Conservation (phyloP, 2,888 invertebrate genomes). For the Lamproptera curius region DNA sequence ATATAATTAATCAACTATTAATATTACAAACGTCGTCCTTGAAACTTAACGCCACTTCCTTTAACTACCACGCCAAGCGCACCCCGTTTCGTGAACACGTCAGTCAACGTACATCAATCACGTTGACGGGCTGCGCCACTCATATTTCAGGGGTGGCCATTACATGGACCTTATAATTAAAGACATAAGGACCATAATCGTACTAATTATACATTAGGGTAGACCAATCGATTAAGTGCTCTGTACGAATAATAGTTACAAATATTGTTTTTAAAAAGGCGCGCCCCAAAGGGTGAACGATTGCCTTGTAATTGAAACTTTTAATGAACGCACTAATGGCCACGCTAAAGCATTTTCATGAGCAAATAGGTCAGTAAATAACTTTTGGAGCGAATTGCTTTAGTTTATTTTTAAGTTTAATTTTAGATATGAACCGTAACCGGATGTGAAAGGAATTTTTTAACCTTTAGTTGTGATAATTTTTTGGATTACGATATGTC, state of each 20-base stretch:
- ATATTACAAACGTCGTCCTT: too few relatives aligned
- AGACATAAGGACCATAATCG: conserved; percentile 39
- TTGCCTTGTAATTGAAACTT: conserved; percentile 1
- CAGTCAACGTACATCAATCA: conserved; percentile 74
- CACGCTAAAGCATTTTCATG: not conserved
- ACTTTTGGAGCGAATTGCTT: not conserved
- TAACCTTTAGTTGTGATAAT: too few relatives aligned
- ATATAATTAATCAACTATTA: too few relatives aligned
- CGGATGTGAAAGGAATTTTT: too few relatives aligned
- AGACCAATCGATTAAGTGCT: conserved; percentile 63
- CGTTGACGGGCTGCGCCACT: conserved; percentile 66
- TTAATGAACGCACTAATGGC: not conserved
- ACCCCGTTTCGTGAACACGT: conserved; percentile 62
- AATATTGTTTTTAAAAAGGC: conserved; percentile 37
- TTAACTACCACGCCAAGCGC: conserved; percentile 25
- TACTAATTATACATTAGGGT: too few relatives aligned
- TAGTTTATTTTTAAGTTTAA: too few relatives aligned
- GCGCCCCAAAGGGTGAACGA: conserved; percentile 19
- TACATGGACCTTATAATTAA: conserved; percentile 31
- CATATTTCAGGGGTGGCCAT: conserved; percentile 57
- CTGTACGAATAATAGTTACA: conserved; percentile 39
- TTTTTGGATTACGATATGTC: too few relatives aligned
- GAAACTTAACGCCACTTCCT: conserved; percentile 21
- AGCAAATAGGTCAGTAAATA: not conserved
- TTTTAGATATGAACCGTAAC: too few relatives aligned